Evolutionary conservation across 2,888 invertebrate species (phyloP), one percentile per base, ranked within the genome.

Genomic region (Melieria crassipennis): DNA sequence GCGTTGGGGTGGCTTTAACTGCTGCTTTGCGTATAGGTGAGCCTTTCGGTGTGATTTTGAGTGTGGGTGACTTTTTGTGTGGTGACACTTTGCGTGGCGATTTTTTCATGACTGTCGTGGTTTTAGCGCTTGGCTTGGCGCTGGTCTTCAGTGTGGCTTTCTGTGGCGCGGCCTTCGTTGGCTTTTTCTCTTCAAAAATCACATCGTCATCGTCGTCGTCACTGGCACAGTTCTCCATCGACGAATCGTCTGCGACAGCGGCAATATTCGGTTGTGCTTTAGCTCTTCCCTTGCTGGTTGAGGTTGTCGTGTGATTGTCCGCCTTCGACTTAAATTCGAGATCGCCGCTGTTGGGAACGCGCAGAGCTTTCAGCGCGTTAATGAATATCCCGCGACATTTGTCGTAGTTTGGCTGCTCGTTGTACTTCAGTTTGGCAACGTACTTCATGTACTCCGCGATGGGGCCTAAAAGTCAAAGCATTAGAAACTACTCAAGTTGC

Each of bases 331-430:
- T 80, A 6, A 86, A 82, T 7, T 84, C 89, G 30, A 94, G 84
- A 76, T 91, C 90, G 57, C 90, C 90, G 58, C 83, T 88, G 65
- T 88, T 86, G 0, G 89, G 83, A 56, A 90, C 88, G 7, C 91
- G 91, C 65, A 91, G 85, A 30, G 88, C 86, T 80, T 92, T 91
- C 1, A 96, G 85, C 11, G 91, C 94, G 58, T 86, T 86, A 43
- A 88, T 85, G 75, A 96, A 91, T 13, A 93, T 87, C 73, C 90
- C 89, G 13, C 90, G 89, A 75, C 93, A 91, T 83, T 92, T 91
- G 0, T 89, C 87, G 82, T 95, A 96, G 83, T 95, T 91, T 0
- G 95, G 94, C 11, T 85, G 86, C 16, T 92, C 91, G 79, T 93
- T 90, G 77, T 92, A 93, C 75, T 92, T 88, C 79, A 96, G 78